Conservation (phyloP, 2,888 invertebrate species). For the Tetranychus piercei region DNA sequence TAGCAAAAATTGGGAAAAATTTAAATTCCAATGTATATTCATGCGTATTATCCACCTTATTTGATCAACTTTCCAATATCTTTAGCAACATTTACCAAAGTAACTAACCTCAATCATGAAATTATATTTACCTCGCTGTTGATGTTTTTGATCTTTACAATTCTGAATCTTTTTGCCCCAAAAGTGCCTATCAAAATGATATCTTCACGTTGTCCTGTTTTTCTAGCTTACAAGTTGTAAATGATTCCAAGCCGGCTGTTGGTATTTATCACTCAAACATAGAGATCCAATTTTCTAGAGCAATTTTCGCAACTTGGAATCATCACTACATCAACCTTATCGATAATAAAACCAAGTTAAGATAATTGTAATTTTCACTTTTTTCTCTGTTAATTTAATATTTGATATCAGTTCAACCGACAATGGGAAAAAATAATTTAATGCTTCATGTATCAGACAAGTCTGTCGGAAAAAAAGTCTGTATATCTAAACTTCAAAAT, state of each 20-base stretch:
- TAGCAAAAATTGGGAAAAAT: background rate
- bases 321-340: background rate
- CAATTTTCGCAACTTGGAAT: conserved; percentile 4
- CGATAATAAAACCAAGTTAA: background rate
- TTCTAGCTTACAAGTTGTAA: background rate
- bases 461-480: too few species aligned
- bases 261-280: background rate
- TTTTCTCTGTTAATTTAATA: background rate
- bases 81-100: background rate
- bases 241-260: background rate
- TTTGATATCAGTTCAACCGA: too few species aligned
- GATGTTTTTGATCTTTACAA: too few species aligned
- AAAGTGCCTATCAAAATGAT: too few species aligned
- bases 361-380: background rate
- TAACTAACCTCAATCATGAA: background rate
- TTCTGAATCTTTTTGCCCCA: too few species aligned
- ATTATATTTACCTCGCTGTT: background rate
- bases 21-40: background rate
- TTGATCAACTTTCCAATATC: background rate
- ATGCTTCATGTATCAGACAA: too few species aligned
- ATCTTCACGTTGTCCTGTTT: too few species aligned
- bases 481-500: too few species aligned
- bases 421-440: too few species aligned
- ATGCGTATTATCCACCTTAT: background rate
- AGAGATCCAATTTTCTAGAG: background rate